phyloP scores from a whole-genome alignment of 1,140 invertebrate species.

The Drosophila pruinosa region DNA sequence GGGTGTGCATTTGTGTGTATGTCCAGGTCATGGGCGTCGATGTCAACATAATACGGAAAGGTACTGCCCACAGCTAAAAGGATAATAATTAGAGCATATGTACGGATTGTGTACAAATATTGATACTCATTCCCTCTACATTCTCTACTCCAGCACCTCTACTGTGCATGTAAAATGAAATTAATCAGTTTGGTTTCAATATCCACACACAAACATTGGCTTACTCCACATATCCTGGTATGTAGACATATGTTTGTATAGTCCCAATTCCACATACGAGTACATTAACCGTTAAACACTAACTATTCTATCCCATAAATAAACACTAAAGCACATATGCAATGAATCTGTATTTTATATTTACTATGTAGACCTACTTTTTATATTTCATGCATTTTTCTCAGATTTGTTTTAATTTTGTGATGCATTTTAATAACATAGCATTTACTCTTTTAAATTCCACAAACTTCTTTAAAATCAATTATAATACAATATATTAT shows the following conservation, averaged over 20 bases:
- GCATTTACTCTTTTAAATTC: background rate
- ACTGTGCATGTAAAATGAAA: conserved; percentile 40
- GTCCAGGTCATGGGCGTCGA: conserved; percentile 38
- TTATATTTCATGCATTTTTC: background rate
- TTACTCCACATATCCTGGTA: background rate
- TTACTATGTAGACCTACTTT: background rate
- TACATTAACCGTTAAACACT: background rate
- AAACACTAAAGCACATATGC: conserved; percentile 11
- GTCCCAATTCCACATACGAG: conserved; percentile 7
- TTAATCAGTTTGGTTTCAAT: conserved; percentile 72
- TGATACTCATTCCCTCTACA: conserved; percentile 35
- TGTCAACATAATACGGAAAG: conserved; percentile 60
- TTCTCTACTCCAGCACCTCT: background rate
- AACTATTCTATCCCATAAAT: background rate
- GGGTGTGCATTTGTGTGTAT: background rate
- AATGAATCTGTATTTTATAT: background rate
- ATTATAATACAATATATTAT: too few species aligned
- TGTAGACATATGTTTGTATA: conserved; percentile 26
- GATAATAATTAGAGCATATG: conserved; percentile 81
- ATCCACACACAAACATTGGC: conserved; percentile 51
- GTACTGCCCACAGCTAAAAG: conserved; percentile 66
- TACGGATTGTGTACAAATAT: conserved; percentile 80
- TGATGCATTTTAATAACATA: background rate
- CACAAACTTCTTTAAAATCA: background rate
- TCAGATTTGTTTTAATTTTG: background rate